phyloP scores from a whole-genome alignment of 35 echinoderm and acorn worm species.

The Apostichopus parvimensis region DNA sequence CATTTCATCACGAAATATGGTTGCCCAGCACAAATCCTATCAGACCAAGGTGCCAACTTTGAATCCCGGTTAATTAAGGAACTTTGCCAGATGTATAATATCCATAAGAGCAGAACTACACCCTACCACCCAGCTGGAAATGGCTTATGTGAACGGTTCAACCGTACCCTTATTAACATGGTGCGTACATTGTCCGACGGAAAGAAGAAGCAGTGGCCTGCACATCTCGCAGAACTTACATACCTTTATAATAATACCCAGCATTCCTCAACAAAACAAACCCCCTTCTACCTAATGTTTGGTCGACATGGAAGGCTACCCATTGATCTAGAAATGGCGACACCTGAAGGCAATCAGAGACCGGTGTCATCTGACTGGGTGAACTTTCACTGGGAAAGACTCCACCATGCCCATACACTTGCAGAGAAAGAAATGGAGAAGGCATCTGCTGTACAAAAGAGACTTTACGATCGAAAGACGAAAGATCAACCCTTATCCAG shows the following conservation, averaged over 20 bases:
- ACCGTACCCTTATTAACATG: constrained; percentile 51
- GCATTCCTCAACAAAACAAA: constrained; percentile 34
- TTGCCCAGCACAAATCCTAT: constrained; percentile 46
- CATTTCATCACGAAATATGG: constrained; percentile 64
- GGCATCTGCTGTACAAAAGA: not conserved
- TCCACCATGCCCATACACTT: constrained; percentile 16
- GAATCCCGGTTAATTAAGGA: constrained; percentile 57
- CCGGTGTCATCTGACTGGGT: not conserved
- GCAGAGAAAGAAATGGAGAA: constrained; percentile 4
- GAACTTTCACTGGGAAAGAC: not conserved
- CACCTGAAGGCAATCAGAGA: not conserved
- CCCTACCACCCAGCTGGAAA: constrained; percentile 36
- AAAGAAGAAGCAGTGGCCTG: constrained; percentile 49
- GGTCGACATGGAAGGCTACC: constrained; percentile 48
- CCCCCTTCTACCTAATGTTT: constrained; percentile 70
- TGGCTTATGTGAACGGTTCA: constrained; percentile 40
- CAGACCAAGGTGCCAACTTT: constrained; percentile 73
- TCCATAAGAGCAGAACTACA: not conserved
- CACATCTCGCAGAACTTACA: constrained; percentile 30
- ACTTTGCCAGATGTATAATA: constrained; percentile 49
- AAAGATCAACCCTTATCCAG: not conserved
- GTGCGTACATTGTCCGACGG: constrained; percentile 13
- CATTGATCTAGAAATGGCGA: constrained; percentile 24
- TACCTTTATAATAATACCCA: constrained; percentile 58
- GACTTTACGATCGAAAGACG: not conserved